These are phyloP conservation scores for Lacanobia wlatinum DNA, from an alignment of 2,888 invertebrate genomes.

Conservation along the genomic window DNA sequence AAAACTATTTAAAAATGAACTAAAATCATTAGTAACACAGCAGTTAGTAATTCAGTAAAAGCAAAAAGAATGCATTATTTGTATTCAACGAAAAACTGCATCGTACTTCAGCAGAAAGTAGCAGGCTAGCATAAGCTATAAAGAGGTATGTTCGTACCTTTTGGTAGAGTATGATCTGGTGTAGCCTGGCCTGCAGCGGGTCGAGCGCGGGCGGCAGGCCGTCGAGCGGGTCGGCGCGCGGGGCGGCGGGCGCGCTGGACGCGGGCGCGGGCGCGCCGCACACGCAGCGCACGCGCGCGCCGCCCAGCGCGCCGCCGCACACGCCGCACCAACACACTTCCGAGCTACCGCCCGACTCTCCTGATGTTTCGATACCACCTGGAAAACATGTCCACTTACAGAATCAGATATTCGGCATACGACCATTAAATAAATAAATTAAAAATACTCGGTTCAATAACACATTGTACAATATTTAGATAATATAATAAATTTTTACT, in stretches of 20 bases:
- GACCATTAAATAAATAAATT: too few relatives aligned
- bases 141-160: constrained; percentile 88
- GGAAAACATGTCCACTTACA: not conserved
- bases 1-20: too few relatives aligned
- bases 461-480: too few relatives aligned
- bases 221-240: constrained; percentile 92
- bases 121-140: not conserved
- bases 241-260: constrained; percentile 62
- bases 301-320: constrained; percentile 61
- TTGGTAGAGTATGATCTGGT: constrained; percentile 95
- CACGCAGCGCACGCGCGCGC: constrained; percentile 67
- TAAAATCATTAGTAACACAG: not conserved
- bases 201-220: constrained; percentile 94
- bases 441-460: too few relatives aligned
- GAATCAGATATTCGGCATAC: not conserved
- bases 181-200: constrained; percentile 94
- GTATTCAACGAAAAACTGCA: not conserved
- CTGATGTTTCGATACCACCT: constrained; percentile 77
- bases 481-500: too few relatives aligned
- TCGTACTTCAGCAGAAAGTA: not conserved
- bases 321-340: constrained; percentile 68
- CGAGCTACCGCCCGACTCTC: constrained; percentile 69
- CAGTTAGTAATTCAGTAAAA: not conserved
- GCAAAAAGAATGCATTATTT: not conserved
- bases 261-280: constrained; percentile 68